Base-by-base conservation (phyloP, 2,113 vertebrate genomes). In the Pseudorhombus dupliciocellatus region DNA sequence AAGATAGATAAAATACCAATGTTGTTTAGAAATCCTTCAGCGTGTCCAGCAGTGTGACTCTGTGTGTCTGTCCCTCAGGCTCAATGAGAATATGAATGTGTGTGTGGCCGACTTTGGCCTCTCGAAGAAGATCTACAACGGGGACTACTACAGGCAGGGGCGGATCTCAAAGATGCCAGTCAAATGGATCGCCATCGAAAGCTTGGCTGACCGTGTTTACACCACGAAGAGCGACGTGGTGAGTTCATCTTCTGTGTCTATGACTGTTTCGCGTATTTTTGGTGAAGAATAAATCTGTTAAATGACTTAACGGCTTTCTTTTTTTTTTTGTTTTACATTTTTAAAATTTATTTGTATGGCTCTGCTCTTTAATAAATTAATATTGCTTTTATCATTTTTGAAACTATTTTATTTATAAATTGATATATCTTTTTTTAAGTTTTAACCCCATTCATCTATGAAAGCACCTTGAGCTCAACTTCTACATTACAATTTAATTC, bases 111-210 rank as follows among this genome's bases (percentile, higher is more conserved):
- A 97, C 87, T 97, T 97, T 0, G 96, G 96, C 31, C 95, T 97
- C 60, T 97, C 96, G 21, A 97, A 97, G 92, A 97, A 97, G 92
- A 96, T 97, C 84, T 96, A 96, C 88, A 97, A 96, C 0, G 96
- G 96, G 0, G 96, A 97, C 81, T 97, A 97, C 87, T 97, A 97
- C 87, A 90, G 96, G 10, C 96, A 97, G 89, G 96, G 96, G 0
- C 94, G 96, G 11, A 97, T 97, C 71, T 96, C 96, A 42, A 97
- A 97, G 84, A 97, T 97, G 96, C 96, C 96, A 0, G 96, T 97
- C 44, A 97, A 97, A 71, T 97, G 96, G 96, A 97, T 97, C 1
- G 96, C 96, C 44, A 96, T 96, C 0, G 96, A 97, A 85, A 97
- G 96, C 74, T 86, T 97, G 79, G 96, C 96, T 0, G 96, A 97